Percentiles rank a stretch among this genome's conserved stretches.
Evolutionary conservation across 1,140 invertebrate genomes (phyloP).

Genomic region (Anastrepha ludens): DNA sequence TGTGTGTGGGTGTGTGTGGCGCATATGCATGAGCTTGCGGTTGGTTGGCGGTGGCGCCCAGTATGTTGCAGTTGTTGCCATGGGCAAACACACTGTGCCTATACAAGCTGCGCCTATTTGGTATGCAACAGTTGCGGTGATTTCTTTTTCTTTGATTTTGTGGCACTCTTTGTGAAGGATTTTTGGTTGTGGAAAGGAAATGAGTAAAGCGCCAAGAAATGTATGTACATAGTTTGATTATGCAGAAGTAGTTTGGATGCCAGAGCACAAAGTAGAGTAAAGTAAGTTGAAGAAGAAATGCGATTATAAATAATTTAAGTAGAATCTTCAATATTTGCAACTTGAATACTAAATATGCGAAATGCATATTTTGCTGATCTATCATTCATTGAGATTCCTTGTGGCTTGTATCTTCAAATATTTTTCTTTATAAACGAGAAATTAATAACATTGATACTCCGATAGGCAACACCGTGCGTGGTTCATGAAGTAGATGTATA

Average conservation of each 20-base stretch:
- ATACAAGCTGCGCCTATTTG: background rate
- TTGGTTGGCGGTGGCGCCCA: background rate
- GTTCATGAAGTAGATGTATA: no score
- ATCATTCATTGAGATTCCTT: no score
- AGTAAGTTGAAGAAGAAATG: background rate
- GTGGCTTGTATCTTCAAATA: no score
- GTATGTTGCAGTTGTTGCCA: slow-evolving; percentile 29
- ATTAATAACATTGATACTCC: no score
- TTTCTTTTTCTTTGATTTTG: slow-evolving; percentile 26
- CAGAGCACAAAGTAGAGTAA: background rate
- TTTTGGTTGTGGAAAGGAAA: background rate
- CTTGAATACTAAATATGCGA: no score
- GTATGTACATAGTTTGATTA: background rate
- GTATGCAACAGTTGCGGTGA: slow-evolving; percentile 28
- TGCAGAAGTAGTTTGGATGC: background rate
- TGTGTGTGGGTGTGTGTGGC: background rate
- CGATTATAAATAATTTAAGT: slow-evolving; percentile 7
- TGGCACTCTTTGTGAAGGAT: background rate
- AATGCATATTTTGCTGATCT: no score
- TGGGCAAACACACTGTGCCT: background rate
- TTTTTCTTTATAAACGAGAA: no score
- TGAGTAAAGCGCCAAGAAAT: background rate
- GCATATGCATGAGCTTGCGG: slow-evolving; percentile 40
- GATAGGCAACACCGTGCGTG: no score
- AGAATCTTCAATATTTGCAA: background rate